Evolutionary conservation across 2,113 vertebrate species (phyloP), one percentile per base, ranked within the genome.

Genomic region (Xiphorhynchus elegans): DNA sequence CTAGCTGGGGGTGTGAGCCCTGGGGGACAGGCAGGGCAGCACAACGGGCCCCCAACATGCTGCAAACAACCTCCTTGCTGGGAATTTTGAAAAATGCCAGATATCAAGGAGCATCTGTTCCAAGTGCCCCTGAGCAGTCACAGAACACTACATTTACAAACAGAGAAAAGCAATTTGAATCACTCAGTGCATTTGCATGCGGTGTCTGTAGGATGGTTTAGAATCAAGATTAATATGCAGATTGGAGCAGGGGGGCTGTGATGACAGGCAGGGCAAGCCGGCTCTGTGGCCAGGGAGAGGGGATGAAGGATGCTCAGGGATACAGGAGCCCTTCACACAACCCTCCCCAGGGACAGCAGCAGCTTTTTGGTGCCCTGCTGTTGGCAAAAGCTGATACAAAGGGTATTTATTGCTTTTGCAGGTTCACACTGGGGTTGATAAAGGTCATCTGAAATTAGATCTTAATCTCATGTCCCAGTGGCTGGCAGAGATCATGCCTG

Each of bases 211-310:
- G 89, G 85, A 76, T 69, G 81, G 42, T 93, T 96, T 63, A 52
- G 96, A 95, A 92, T 92, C 83, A 86, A 94, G 97, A 97, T 96
- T 92, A 97, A 97, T 82, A 77, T 72, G 92, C 82, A 67, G 63
- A 24, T 28, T 39, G 83, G 87, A 90, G 78, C 60, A 64, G 55
- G 25, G 59, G 81, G 47, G 72, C 21, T 11, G 29, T 6, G 8
- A 12, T 28, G 95, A 90, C 44, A 53, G 86, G 79, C 69, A 55
- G 66, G 46, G 29, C 0, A 10, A 85, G 76, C 10, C 6, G 1
- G 44, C 37, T 83, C 44, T 2, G 1, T 2, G 11, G n/a, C 62
- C 35, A 2, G 18, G 35, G 33, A 89, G 17, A 2, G 1, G 23
- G 47, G 28, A 53, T 0, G 40, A 63, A 83, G 50, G 75, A 80